Evolutionary conservation across 2,888 invertebrate genomes (phyloP), one percentile per base, ranked within the genome.

Genomic region (Napeogenes sylphis): DNA sequence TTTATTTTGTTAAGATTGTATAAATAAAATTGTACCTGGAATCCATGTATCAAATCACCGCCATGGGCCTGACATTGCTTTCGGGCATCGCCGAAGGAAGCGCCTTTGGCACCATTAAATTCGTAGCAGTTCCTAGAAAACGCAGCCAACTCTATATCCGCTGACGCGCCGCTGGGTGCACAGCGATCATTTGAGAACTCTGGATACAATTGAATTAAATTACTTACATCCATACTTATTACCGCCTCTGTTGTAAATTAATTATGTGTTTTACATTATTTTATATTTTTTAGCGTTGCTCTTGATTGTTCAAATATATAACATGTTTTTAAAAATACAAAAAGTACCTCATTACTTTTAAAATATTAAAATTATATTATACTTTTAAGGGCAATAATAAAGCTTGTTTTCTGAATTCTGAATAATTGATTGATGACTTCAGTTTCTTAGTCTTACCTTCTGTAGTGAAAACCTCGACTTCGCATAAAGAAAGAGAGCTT

Each of bases 381-480:
- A 21, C 1, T 21, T 21, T 21, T 21, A 21, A 35, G 6, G 4
- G 35, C 35, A 35, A 35, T 35, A 6, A 35, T 35, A 35, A 35
- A 5, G 35, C 35, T 35, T 35, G 6, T 35, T 35, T 5, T 4
- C 35, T 35, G 35, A 35, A 5, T 35, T 35, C 6, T 35, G 6
- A 35, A 5, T 35, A 35, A 35, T 21, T 21, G 21, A 21, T 21
- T 35, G 35, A 5, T 6, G 35, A 35, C 4, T 35, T 35, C 35
- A 35, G 35, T 42, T 10, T 42, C 3, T 42, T 42, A 35, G 60
- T 62, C 21, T 21, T 65, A 95, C 96, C 97, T 87, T 97, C 96
- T 4, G 96, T 96, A 0, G 97, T 96, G 81, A 97, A 98, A 2
- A 97, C 96, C 85, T 97, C 96, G 2, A 98, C 97, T 85, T 98